A percentile compares a stretch with the other conserved stretches of the same genome.
Conservation (phyloP, 2,888 invertebrate genomes). For the Aplocera efformata region DNA sequence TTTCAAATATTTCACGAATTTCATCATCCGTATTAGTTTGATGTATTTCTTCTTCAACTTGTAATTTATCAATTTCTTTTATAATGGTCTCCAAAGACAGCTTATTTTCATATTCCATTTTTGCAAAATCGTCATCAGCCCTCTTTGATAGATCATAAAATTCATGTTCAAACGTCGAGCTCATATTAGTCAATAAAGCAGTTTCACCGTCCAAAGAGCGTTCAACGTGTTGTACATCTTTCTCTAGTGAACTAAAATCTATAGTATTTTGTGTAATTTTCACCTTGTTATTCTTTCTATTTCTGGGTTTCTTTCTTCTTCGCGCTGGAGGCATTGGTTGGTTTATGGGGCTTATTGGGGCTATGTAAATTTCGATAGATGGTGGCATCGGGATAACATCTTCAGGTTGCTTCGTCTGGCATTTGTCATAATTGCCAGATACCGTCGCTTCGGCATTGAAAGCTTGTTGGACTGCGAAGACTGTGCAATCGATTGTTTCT, state of each 20-base stretch:
- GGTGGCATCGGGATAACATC: neutral
- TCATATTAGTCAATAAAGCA: slow-evolving; percentile 44
- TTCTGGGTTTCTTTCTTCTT: neutral
- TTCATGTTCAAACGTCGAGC: slow-evolving; percentile 43
- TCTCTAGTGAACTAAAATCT: slow-evolving; percentile 3
- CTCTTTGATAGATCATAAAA: slow-evolving; percentile 47
- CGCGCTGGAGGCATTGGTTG: neutral
- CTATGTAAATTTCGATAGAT: neutral
- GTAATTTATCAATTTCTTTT: slow-evolving; percentile 45
- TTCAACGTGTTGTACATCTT: slow-evolving; percentile 33
- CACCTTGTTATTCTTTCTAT: neutral
- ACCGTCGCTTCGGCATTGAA: slow-evolving; percentile 24
- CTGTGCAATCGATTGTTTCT: slow-evolving; percentile 59
- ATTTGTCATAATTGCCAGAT: slow-evolving; percentile 32
- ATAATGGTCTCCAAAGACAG: slow-evolving; percentile 43
- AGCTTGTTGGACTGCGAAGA: slow-evolving; percentile 55
- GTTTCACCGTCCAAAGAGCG: slow-evolving; percentile 42
- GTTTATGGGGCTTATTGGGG: neutral
- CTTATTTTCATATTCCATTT: slow-evolving; percentile 27
- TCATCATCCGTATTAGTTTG: slow-evolving; percentile 42
- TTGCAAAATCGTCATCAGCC: slow-evolving; percentile 36
- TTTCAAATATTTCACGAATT: slow-evolving; percentile 44
- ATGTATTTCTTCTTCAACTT: slow-evolving; percentile 41
- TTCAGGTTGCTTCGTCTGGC: slow-evolving; percentile 11
- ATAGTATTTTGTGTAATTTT: neutral